Percentiles rank a stretch among this genome's conserved stretches.
Evolutionary conservation across 2,113 vertebrate species (phyloP).

Genomic region (Motacilla alba): DNA sequence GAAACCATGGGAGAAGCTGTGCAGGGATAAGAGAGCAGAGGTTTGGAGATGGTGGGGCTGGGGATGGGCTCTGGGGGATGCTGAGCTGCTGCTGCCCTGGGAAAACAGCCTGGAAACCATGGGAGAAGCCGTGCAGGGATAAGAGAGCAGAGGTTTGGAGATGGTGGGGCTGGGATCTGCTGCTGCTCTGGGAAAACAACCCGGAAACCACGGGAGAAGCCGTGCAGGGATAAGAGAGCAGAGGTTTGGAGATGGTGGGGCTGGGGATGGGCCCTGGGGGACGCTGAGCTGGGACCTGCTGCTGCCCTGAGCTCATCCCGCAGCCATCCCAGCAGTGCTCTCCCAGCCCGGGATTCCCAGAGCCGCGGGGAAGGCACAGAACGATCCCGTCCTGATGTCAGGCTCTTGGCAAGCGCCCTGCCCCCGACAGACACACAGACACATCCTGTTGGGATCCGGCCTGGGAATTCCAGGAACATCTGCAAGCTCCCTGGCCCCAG

Average conservation of each 20-base stretch:
- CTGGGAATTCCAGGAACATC: conserved; percentile 79
- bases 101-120: no score
- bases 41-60: no score
- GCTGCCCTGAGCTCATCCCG: rapidly evolving
- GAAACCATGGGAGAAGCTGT: no score
- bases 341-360: rapidly evolving
- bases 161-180: no score
- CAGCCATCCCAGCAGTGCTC: rapidly evolving
- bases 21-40: no score
- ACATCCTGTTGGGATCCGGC: conserved; percentile 74
- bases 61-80: no score
- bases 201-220: no score
- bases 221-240: no score
- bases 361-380: not conserved
- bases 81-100: no score
- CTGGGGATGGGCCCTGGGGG: rapidly evolving
- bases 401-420: conserved; percentile 32
- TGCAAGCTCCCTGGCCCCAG: conserved; percentile 61
- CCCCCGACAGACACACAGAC: not conserved
- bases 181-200: no score
- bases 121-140: no score
- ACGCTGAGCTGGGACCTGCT: not conserved
- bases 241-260: not conserved
- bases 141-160: no score
- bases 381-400: not conserved